A percentile compares a stretch with the other conserved stretches of the same genome.
Conservation (phyloP, 2,113 vertebrate species). For the Nicator chloris region DNA sequence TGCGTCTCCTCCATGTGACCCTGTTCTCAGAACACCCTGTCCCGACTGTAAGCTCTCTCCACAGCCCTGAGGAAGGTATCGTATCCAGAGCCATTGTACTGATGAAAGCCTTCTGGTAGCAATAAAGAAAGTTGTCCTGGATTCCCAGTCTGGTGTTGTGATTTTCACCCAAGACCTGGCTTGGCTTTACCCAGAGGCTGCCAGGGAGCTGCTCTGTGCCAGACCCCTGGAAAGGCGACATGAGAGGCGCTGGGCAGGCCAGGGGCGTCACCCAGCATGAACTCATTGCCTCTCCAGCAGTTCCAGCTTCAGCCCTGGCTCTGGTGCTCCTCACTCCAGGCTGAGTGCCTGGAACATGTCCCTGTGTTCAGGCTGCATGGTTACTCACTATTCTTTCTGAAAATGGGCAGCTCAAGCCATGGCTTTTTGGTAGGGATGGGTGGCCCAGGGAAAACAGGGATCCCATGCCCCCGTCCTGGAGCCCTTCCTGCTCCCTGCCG, state of each 20-base stretch:
- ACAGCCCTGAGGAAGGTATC: constrained; percentile 73
- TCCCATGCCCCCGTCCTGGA: background rate
- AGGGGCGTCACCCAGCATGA: background rate
- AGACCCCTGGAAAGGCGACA: too few relatives aligned
- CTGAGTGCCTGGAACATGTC: fast-evolving
- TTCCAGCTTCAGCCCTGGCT: background rate
- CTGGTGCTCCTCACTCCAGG: background rate
- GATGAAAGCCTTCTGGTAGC: constrained; percentile 80
- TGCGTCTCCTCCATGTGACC: constrained; percentile 7
- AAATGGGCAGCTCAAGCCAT: too few relatives aligned
- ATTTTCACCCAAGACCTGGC: background rate
- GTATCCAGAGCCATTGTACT: constrained; percentile 66
- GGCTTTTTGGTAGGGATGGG: too few relatives aligned
- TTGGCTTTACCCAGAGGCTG: fast-evolving
- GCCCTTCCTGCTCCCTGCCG: background rate
- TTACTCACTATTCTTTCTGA: too few relatives aligned
- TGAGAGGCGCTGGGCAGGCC: background rate
- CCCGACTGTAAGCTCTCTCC: constrained; percentile 69
- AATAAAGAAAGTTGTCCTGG: constrained; percentile 83
- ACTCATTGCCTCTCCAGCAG: fast-evolving
- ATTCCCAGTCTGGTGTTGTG: background rate
- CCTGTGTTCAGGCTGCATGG: too few relatives aligned
- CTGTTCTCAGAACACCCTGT: constrained; percentile 52
- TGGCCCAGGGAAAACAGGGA: too few relatives aligned
- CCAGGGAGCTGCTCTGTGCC: background rate